These are phyloP conservation scores for Aricia artaxerxes DNA, from an alignment of 2,888 invertebrate species.

Conservation along the genomic window DNA sequence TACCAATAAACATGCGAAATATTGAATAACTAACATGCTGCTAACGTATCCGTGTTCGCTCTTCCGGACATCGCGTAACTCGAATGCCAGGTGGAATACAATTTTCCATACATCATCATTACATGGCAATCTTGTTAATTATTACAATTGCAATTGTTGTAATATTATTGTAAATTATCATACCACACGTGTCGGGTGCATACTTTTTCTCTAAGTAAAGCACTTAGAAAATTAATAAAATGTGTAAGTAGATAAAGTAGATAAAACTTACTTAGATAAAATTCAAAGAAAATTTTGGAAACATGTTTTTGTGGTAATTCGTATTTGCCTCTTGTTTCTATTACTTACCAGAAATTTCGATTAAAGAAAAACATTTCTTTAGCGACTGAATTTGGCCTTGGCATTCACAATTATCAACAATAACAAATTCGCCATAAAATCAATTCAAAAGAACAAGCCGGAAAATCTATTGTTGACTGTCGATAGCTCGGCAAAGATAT, in stretches of 20 bases:
- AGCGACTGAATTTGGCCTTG: not conserved
- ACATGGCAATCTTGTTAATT: conserved; percentile 11
- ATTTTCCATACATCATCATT: conserved; percentile 24
- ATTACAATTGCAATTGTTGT: conserved; percentile 11
- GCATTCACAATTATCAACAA: not conserved
- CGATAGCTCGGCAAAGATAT: not conserved
- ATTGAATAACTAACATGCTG: conserved; percentile 24
- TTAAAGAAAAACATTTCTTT: not conserved
- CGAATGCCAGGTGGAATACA: conserved; percentile 21
- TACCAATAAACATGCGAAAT: conserved; percentile 24
- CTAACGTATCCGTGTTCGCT: conserved; percentile 16
- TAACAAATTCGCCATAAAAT: conserved; percentile 7
- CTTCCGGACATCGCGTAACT: conserved; percentile 11
- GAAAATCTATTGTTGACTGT: not conserved
- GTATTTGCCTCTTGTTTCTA: not conserved
- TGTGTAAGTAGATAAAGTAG: too few relatives aligned
- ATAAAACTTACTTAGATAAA: not conserved
- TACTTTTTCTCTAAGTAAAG: not conserved
- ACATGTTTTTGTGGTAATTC: not conserved
- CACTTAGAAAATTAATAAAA: not conserved
- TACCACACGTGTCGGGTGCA: conserved; percentile 1
- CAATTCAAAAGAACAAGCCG: not conserved
- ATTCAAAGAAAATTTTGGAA: not conserved
- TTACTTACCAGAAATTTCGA: not conserved
- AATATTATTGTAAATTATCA: conserved; percentile 8